Evolutionary conservation across 2,797 vertebrate species (phyloP).

Genomic region (Phylloscopus collybita): DNA sequence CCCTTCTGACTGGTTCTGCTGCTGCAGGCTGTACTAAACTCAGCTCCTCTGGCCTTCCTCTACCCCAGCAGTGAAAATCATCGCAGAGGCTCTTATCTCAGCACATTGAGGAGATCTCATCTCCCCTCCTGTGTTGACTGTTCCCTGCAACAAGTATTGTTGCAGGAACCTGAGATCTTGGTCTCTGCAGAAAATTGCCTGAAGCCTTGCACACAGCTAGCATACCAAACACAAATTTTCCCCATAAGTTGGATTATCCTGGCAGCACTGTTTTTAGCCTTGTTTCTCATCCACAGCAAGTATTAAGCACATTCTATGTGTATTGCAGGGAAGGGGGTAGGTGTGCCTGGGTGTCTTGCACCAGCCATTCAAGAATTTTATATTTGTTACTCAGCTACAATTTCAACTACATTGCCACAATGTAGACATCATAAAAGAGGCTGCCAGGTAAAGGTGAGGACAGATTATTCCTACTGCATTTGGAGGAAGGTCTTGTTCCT

Average conservation of each 20-base stretch:
- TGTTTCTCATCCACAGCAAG: not conserved
- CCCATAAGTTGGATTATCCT: not conserved
- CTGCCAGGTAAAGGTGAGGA: not conserved
- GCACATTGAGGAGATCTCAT: not conserved
- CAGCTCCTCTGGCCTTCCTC: not conserved
- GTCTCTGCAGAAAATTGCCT: not conserved
- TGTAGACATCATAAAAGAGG: not conserved
- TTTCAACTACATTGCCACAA: not conserved
- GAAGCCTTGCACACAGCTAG: not conserved
- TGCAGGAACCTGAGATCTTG: not conserved
- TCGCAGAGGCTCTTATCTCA: not conserved
- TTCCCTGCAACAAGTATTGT: not conserved
- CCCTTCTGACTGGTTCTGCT: not conserved
- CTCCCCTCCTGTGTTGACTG: not conserved
- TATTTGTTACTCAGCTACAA: not conserved
- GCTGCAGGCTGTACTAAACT: not conserved
- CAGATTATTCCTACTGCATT: not conserved
- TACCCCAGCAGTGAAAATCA: not conserved
- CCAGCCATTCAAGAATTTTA: not conserved
- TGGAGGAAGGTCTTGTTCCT: constrained; percentile 1
- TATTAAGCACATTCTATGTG: not conserved
- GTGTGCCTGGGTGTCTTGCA: not conserved
- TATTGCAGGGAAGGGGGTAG: not conserved
- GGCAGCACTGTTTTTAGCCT: not conserved
- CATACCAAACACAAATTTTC: not conserved